These are phyloP conservation scores for Muscicapa adusta DNA, from an alignment of 2,113 vertebrate genomes.

Conservation along the genomic window DNA sequence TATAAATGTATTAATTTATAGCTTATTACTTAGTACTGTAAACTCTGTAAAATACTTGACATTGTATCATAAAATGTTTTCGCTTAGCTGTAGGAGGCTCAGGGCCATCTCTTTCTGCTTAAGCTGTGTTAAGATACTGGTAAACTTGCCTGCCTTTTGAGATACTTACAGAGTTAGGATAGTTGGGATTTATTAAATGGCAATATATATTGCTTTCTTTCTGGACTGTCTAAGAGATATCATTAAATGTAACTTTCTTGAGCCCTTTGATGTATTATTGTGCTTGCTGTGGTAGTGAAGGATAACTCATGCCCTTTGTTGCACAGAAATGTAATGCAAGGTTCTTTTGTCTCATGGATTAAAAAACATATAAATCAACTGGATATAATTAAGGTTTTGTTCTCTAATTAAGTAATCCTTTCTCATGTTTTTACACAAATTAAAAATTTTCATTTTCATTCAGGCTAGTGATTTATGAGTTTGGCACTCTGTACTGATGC, in stretches of 20 bases:
- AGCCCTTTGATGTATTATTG: background rate
- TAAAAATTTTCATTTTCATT: slow-evolving; percentile 46
- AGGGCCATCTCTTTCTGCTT: background rate
- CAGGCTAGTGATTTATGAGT: slow-evolving; percentile 56
- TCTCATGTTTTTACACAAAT: slow-evolving; percentile 46
- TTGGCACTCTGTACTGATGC: slow-evolving; percentile 24
- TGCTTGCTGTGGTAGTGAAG: background rate
- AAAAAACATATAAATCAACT: slow-evolving; percentile 46
- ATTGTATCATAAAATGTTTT: background rate
- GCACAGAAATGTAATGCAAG: background rate
- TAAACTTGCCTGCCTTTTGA: background rate
- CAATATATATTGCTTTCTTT: background rate
- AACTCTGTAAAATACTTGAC: background rate
- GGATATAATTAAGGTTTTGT: slow-evolving; percentile 27
- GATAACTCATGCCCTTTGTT: background rate
- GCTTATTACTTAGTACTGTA: background rate
- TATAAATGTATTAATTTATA: background rate
- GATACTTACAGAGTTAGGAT: background rate
- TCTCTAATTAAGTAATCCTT: slow-evolving; percentile 57
- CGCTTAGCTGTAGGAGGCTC: background rate
- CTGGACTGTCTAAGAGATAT: background rate
- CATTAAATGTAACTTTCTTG: background rate
- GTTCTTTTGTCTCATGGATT: slow-evolving; percentile 15
- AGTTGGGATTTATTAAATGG: background rate
- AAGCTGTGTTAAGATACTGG: background rate